Conservation (phyloP, 30 jellyfish, hydroid and myxozoan genomes). For the Pelagia noctiluca region DNA sequence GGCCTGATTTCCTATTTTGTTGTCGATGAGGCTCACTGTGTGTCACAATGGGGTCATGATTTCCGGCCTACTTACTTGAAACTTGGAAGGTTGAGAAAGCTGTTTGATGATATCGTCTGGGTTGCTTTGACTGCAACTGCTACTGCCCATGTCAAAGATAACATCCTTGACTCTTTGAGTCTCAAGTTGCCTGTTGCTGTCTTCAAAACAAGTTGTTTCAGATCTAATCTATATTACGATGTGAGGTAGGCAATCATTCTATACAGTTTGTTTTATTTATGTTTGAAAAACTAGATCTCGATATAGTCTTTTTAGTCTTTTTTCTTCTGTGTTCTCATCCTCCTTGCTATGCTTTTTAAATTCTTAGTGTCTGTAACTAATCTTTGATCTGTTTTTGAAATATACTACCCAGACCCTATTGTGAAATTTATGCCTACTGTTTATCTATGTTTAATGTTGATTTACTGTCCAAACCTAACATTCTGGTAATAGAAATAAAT, state of each 20-base stretch:
- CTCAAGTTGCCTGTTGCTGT: constrained; percentile 80
- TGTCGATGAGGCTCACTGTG: constrained; percentile 99
- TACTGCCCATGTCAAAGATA: constrained; percentile 85
- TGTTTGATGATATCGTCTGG: constrained; percentile 75
- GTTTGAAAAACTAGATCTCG: background rate
- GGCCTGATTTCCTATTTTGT: constrained; percentile 74
- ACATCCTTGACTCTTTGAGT: constrained; percentile 68
- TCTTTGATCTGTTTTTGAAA: background rate
- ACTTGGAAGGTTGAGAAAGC: constrained; percentile 84
- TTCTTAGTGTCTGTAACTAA: too few relatives aligned
- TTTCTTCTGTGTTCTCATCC: too few relatives aligned
- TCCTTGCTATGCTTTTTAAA: too few relatives aligned
- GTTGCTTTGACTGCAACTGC: constrained; percentile 99
- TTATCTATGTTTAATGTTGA: too few relatives aligned
- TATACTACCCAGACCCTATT: background rate
- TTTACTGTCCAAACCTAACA: too few relatives aligned
- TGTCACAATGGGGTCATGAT: constrained; percentile 99
- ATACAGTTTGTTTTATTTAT: background rate
- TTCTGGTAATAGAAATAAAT: too few relatives aligned
- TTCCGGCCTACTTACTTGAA: constrained; percentile 93
- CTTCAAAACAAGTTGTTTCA: constrained; percentile 73
- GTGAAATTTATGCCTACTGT: too few relatives aligned
- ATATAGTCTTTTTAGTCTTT: too few relatives aligned
- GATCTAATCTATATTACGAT: constrained; percentile 86
- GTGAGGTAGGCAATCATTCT: constrained; percentile 74